Evolutionary conservation across 2,797 vertebrate genomes (phyloP), one percentile per base, ranked within the genome.

Genomic region (Helicolenus hilgendorfi): DNA sequence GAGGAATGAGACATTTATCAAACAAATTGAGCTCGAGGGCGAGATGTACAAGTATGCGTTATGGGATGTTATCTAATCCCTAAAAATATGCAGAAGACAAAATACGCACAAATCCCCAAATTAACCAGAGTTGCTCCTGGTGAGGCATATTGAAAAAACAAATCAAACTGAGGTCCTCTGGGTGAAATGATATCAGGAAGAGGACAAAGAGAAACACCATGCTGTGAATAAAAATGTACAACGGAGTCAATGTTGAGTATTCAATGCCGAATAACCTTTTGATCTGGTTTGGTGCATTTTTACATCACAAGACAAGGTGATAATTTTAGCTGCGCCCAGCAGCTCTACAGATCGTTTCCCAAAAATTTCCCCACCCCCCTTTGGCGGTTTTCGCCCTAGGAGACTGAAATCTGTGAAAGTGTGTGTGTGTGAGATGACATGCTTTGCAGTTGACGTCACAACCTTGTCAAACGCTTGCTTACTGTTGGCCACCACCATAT

Each of bases 81-180:
- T 49, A 58, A 81, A 85, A 88, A 80, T 67, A 81, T 72, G 27
- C 15, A 62, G 33, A 62, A 89, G 77, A 83, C 59, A 86, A 67
- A 83, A 75, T 22, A 14, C 10, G 26, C 69, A 36, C 56, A 82
- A 65, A 87, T 60, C n/a, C 55, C 3, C 10, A 71, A 85, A 92
- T 90, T 69, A 91, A 72, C 29, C 33, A 38, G 56, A 72, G 60
- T 64, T 45, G 81, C 74, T 53, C 59, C 71, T 81, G 35, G 77
- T 87, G 70, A 79, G 45, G 77, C 41, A 70, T 77, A 83, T 69
- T 81, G 69, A 92, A 88, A 89, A 76, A 84, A 86, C 69, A 88
- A 83, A 85, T 88, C 79, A 79, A 75, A 86, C n/a, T 18, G 53
- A 76, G 22, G 15, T 83, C 86, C 76, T 36, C 22, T 31, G 77